Percentiles rank a stretch among this genome's conserved stretches.
Evolutionary conservation across 2,797 vertebrate species (phyloP).

Genomic region (Silurus lanzhouensis): DNA sequence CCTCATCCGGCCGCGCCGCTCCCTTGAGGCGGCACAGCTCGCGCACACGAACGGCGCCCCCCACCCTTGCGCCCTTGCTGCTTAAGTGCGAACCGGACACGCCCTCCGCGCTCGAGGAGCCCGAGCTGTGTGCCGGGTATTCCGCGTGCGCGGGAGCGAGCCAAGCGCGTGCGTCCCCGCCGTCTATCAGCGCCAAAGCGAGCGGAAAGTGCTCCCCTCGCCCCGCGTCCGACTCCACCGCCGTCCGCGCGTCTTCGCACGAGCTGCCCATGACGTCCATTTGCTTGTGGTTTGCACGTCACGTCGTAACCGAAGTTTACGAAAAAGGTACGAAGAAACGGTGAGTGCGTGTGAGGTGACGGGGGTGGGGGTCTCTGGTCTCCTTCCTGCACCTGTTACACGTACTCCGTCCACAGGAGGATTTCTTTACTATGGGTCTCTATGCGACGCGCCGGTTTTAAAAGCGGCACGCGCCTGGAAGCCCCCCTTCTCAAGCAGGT

Average conservation of each 20-base stretch:
- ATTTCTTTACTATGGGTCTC: slow-evolving; percentile 87
- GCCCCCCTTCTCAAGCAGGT: slow-evolving; percentile 88
- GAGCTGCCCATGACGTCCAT: slow-evolving; percentile 75
- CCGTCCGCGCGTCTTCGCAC: slow-evolving; percentile 64
- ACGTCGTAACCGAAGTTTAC: neutral
- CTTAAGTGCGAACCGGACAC: slow-evolving; percentile 71
- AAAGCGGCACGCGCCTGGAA: slow-evolving; percentile 94
- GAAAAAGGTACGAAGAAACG: neutral
- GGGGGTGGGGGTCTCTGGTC: slow-evolving; percentile 4
- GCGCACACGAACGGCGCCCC: slow-evolving; percentile 70
- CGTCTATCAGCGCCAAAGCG: slow-evolving; percentile 77
- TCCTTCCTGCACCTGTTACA: slow-evolving; percentile 51
- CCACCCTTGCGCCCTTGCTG: slow-evolving; percentile 63
- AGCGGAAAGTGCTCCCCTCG: slow-evolving; percentile 60
- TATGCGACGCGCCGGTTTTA: slow-evolving; percentile 86
- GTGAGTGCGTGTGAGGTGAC: slow-evolving; percentile 37
- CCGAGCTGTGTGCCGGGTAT: slow-evolving; percentile 79
- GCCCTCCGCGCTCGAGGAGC: slow-evolving; percentile 67
- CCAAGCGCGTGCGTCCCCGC: slow-evolving; percentile 87
- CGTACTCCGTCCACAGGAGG: slow-evolving; percentile 78
- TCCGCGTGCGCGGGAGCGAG: slow-evolving; percentile 79
- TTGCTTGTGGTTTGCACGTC: slow-evolving; percentile 32
- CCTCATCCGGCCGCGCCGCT: slow-evolving; percentile 58
- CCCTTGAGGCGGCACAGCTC: slow-evolving; percentile 75
- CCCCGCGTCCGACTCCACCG: slow-evolving; percentile 55